Conservation (phyloP, 2,113 vertebrate genomes). For the Rattus norvegicus region DNA sequence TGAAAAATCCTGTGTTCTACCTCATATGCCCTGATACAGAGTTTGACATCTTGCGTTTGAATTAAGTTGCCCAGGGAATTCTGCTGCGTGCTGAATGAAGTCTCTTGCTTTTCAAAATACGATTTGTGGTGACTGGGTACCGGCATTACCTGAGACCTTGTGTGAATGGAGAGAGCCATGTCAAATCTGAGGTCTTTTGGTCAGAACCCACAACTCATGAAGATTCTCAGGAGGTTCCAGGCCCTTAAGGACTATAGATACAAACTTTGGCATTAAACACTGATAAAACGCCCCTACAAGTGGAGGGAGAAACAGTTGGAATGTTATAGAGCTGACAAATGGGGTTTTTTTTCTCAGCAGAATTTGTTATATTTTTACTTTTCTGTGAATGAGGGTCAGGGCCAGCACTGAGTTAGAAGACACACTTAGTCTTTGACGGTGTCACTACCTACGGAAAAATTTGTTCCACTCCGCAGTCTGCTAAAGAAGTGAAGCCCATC, state of each 20-base stretch:
- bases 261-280: not conserved
- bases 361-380: not conserved
- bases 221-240: not conserved
- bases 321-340: not conserved
- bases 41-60: slow-evolving; percentile 10
- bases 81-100: not conserved
- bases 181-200: not conserved
- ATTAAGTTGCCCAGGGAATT: not conserved
- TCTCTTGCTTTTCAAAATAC: not conserved
- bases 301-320: not conserved
- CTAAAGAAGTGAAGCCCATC: slow-evolving; percentile 52
- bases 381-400: not conserved
- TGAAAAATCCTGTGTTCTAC: not conserved
- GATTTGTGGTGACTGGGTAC: not conserved
- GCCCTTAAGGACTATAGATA: not conserved
- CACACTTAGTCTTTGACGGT: not conserved
- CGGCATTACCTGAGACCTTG: not conserved
- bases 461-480: not conserved
- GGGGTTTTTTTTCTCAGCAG: not conserved
- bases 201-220: not conserved
- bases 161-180: not conserved
- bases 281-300: not conserved
- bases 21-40: not conserved
- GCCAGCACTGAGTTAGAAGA: not conserved
- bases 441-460: slow-evolving; percentile 55